Conservation (phyloP, 1,140 invertebrate genomes). For the Asobara japonica region DNA sequence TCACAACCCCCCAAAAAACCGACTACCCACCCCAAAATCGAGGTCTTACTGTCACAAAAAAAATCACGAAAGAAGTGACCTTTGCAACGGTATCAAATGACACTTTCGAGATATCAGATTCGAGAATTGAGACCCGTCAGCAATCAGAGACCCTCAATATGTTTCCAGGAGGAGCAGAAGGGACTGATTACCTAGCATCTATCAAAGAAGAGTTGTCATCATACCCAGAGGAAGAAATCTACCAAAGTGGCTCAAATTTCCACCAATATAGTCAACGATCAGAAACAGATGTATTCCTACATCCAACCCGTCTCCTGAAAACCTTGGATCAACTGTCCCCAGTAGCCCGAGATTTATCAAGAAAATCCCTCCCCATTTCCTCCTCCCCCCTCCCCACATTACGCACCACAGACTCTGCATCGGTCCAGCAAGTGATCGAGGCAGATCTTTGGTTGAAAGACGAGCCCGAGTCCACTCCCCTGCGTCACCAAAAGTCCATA, state of each 20-base stretch:
- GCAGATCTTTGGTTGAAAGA: constrained; percentile 28
- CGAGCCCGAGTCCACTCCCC: background rate
- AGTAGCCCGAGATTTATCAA: background rate
- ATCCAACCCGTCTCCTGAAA: too few relatives aligned
- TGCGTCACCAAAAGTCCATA: background rate
- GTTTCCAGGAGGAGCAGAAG: background rate
- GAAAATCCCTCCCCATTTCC: background rate
- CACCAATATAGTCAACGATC: too few relatives aligned
- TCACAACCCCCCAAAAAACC: constrained; percentile 36
- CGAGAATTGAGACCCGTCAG: background rate
- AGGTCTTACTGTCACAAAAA: background rate
- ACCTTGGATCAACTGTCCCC: background rate
- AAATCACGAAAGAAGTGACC: background rate
- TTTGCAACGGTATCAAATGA: background rate
- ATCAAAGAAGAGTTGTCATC: too few relatives aligned
- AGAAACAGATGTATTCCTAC: too few relatives aligned
- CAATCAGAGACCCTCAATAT: background rate
- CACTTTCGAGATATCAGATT: background rate
- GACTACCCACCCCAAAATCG: background rate
- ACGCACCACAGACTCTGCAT: background rate
- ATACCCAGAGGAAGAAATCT: too few relatives aligned
- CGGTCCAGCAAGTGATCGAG: constrained; percentile 25
- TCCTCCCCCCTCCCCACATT: background rate
- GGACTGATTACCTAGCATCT: background rate
- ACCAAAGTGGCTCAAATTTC: too few relatives aligned